Evolutionary conservation across 1,140 invertebrate genomes (phyloP), one percentile per base, ranked within the genome.

Genomic region (Matsumurasca onukii): DNA sequence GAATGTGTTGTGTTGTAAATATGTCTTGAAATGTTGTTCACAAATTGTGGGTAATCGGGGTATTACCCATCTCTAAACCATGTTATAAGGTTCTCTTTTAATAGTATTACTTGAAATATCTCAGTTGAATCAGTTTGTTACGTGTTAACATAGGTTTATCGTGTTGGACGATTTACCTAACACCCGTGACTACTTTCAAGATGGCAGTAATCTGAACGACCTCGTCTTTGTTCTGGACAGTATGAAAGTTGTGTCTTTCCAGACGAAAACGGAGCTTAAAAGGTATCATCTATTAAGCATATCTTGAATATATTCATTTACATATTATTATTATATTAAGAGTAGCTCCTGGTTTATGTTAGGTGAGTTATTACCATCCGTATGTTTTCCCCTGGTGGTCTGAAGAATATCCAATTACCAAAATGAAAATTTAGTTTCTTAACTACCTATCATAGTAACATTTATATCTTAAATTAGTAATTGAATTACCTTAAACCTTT

Each of bases 201-300:
- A 59, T 59, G 55, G 55, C 55, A 59, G 55, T 59, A 59, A 59
- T 59, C 55, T 59, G 55, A 59, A 27, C 55, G 55, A 59, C 55
- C 55, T 59, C 55, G 55, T 59, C 55, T 59, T 59, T 59, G 55
- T 59, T 59, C 55, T 24, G 55, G 55, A 59, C 55, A 59, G 55
- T 59, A 59, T 59, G 55, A 59, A 59, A 59, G 55, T 59, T 59
- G 55, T 3, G 55, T 59, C 24, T 59, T n/a, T 27, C 25, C 55
- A 27, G 22, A 27, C 55, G 55, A 59, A 59, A 59, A 59, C 55
- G 55, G 55, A 59, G 55, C 55, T 22, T 22, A 59, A 27, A 59
- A 59, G 55, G 55, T 59, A 59, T 9, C 39, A 12, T n/a, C n/a
- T n/a, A n/a, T n/a, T n/a, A n/a, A n/a, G n/a, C n/a, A n/a, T n/a